Base-by-base conservation (phyloP, 2,888 invertebrate genomes). In the Chaetoderma sp. region DNA sequence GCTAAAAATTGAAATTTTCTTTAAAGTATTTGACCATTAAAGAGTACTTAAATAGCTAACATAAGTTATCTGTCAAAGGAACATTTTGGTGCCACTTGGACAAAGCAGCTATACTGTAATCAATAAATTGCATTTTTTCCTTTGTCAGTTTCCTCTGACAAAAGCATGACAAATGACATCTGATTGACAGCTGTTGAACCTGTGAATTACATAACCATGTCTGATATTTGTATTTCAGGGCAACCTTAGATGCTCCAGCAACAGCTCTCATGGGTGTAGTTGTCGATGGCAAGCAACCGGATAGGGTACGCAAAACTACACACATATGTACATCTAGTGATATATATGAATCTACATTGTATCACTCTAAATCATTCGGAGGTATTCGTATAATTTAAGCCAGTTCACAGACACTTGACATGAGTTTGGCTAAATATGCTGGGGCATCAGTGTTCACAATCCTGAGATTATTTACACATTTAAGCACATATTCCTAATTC, bases 251-350 rank as follows among this genome's bases (percentile, higher is more conserved):
- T 30, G 82, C 83, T 0, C 83, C 83, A 0, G 75, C 76, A 45
- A 72, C 78, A 36, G 82, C 83, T 8, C 68, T 83, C 56, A 72
- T 76, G 69, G 83, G 83, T 21, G 80, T 83, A 8, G 73, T 80
- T 1, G 77, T 77, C 18, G 81, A 82, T 76, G 82, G 75, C 4
- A 71, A 77, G 60, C 70, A 72, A 18, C 80, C 80, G 54, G 73
- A 72, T 2, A 74, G 75, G 70, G 83, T 83, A 70, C 66, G 77
- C 63, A 39, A 10, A 36, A 25, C 2, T 47, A 47, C 25, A 47
- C 25, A 3, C 25, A 47, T 45, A 27, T 27, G 30, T 27, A 16
- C 45, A 16, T 63, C n/a, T n/a, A n/a, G n/a, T n/a, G n/a, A 10
- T 21, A 13, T 65, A 47, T 13, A 47, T 18, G 25, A 13, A 3